Base-by-base conservation (phyloP, 1,140 invertebrate species). In the Mactra quadrangularis region DNA sequence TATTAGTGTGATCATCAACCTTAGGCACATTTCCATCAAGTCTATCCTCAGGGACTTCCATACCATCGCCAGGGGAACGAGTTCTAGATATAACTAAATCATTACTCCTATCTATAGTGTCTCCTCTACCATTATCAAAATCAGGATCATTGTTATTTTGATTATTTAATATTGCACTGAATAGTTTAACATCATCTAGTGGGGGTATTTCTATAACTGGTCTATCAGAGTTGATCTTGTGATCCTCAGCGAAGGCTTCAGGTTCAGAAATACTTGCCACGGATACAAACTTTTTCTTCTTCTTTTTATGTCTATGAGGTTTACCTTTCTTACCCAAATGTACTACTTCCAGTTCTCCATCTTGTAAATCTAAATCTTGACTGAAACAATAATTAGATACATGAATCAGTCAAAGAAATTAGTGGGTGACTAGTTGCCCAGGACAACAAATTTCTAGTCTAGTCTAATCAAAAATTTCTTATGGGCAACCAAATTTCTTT, bases 201-300 rank as follows among this genome's bases (percentile, higher is more conserved):
- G 77, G 77, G 31, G 77, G 77, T 7, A 79, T 79, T 38, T 68
- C 50, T 41, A 79, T 70, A 38, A 70, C 64, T 33, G 62, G 64
- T 45, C 53, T 52, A 27, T 57, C 62, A 31, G 27, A 25, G 45
- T n/a, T 19, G 1, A 38, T 27, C 17, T 52, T 1, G 2, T 33
- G 25, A 22, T 78, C 59, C 15, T 29, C 45, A 41, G 6, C 6
- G 15, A 41, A 41, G 7, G 62, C 47, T 64, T 64, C 75, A 33
- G 50, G 45, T 64, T 66, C 75, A 15, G 62, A 52, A 25, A 66
- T 64, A 27, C 41, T 55, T 22, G 77, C 50, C 11, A 79, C 77
- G 15, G 77, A 79, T 9, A 57, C 38, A 57, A 53, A 79, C n/a
- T 27, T 57, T 35, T 70, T 79, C 27, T 41, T 64, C 38, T 79